phyloP scores from a whole-genome alignment of 2,888 invertebrate species.

The Drosophila buzzatii region DNA sequence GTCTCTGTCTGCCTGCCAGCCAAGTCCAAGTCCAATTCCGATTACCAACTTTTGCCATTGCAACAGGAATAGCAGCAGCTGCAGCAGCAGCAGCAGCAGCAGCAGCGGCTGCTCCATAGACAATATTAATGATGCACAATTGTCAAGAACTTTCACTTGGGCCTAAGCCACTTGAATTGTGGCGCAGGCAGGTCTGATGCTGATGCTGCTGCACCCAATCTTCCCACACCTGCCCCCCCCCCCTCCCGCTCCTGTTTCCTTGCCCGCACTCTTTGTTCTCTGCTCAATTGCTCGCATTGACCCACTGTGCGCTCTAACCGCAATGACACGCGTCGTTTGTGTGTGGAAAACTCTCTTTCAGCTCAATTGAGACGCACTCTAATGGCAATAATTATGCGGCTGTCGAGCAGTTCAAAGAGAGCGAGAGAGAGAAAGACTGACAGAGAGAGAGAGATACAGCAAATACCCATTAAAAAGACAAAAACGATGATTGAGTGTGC shows the following conservation, averaged over 20 bases:
- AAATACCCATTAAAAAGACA: conserved; percentile 76
- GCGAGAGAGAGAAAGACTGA: neutral
- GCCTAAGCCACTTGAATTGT: conserved; percentile 74
- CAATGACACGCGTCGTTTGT: conserved; percentile 77
- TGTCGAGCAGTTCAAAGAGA: conserved; percentile 35
- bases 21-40: conserved; percentile 45
- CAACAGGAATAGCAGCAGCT: conserved; percentile 29
- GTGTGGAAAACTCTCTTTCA: conserved; percentile 50
- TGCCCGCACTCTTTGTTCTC: neutral
- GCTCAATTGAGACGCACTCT: conserved; percentile 80
- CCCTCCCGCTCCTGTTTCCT: neutral
- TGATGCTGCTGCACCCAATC: conserved; percentile 1
- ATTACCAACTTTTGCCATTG: conserved; percentile 62
- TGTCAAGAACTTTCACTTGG: conserved; percentile 78
- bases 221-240: neutral
- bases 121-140: conserved; percentile 78
- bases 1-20: neutral
- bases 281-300: conserved; percentile 37
- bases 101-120: conserved; percentile 56
- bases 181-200: conserved; percentile 52
- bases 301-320: conserved; percentile 66
- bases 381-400: conserved; percentile 80
- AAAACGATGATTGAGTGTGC: conserved; percentile 80
- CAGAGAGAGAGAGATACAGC: conserved; percentile 9
- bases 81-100: conserved; percentile 39